Evolutionary conservation across 23 tunicate genomes (phyloP), one percentile per base, ranked within the genome.

Genomic region (Halocynthia aurantium): DNA sequence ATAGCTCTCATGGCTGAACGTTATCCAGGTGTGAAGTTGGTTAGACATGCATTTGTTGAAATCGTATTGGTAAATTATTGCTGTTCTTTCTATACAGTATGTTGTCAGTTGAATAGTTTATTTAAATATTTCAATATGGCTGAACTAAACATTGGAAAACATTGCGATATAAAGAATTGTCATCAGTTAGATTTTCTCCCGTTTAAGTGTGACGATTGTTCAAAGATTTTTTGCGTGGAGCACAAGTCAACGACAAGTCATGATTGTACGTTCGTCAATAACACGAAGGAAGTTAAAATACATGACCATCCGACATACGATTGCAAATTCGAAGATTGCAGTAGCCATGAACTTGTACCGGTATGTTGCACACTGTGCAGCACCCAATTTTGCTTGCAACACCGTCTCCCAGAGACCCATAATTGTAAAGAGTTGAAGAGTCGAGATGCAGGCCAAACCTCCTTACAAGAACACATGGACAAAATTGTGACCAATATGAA

Each of bases 111-210:
- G 44, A 31, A 31, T 31, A 60, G 17, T 15, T 60, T 60, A 15
- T 60, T 60, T 15, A 15, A 60, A 60, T 60, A 15, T 60, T 15
- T 22, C 2, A 15, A 50, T 12, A 86, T 86, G 91, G 88, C 84
- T 40, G 95, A 79, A 68, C 64, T 88, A 0, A 72, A 79, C 60
- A 58, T 84, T 20, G 95, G 95, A 7, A 57, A 71, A 50, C 95
- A 88, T 18, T 88, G 95, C 62, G 62, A 71, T 51, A 57, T 84
- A 54, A 7, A 7, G 49, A 40, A 82, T 7, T 88, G 95, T 65
- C 66, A 84, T 11, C 85, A 79, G 62, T 57, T 88, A 8, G 95
- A 88, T 53, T 88, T 88, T 68, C 67, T 88, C 51, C 95, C 95
- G 6, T 88, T 88, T 80, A 51, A 22, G 10, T 88, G 95, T 80